A percentile compares a stretch with the other conserved stretches of the same genome.
These are phyloP conservation scores for Galeruca laticollis DNA, from an alignment of 2,888 invertebrate genomes.

Conservation along the genomic window DNA sequence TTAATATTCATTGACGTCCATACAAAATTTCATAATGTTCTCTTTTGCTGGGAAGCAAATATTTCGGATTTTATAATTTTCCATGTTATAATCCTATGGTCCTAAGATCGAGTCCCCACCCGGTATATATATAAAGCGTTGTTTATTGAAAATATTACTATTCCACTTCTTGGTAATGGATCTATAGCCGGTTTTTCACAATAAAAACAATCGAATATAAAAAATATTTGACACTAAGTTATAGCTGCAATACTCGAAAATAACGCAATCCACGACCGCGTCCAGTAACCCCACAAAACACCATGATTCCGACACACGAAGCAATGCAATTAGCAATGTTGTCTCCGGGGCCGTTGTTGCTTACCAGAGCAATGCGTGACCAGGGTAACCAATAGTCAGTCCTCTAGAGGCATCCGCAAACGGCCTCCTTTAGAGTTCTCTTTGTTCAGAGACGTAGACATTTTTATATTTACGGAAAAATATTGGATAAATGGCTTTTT, in stretches of 20 bases:
- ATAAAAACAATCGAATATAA: not conserved
- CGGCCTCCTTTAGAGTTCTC: not conserved
- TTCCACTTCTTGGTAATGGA: no score
- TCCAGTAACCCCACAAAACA: conserved; percentile 54
- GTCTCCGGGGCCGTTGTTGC: conserved; percentile 65
- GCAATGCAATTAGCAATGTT: conserved; percentile 65
- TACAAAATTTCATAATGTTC: no score
- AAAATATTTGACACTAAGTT: not conserved
- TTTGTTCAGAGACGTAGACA: not conserved
- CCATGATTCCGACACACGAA: conserved; percentile 55
- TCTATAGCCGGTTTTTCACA: no score
- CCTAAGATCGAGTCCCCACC: no score
- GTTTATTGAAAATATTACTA: no score
- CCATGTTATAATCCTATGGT: no score
- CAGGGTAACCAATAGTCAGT: conserved; percentile 52
- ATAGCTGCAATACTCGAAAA: not conserved
- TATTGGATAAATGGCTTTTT: not conserved
- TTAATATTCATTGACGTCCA: no score
- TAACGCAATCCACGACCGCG: conserved; percentile 50
- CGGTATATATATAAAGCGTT: no score
- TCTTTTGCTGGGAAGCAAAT: no score
- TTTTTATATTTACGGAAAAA: not conserved
- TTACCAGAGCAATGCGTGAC: conserved; percentile 64
- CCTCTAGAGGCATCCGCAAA: conserved; percentile 15
- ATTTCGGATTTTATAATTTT: no score